Percentiles rank a stretch among this genome's conserved stretches.
These are phyloP conservation scores for Ceratosolen solmsi DNA, from an alignment of 1,140 invertebrate genomes.

Conservation along the genomic window DNA sequence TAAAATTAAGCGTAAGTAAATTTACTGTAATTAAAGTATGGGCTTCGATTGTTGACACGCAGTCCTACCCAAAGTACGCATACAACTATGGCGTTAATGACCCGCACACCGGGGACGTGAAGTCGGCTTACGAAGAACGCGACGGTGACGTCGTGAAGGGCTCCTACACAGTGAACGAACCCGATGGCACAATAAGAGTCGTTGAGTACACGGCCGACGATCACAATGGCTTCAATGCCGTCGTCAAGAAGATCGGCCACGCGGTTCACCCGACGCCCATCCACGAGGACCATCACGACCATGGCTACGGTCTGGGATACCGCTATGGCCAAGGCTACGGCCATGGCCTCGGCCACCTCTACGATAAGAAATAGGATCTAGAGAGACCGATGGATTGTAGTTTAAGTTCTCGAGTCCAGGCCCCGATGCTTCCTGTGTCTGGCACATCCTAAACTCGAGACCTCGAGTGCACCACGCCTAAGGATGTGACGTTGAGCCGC, in stretches of 20 bases:
- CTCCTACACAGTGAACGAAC: slow-evolving; percentile 70
- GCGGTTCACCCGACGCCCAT: slow-evolving; percentile 64
- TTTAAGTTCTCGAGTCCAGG: not conserved
- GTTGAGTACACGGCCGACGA: slow-evolving; percentile 72
- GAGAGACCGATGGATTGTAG: not conserved
- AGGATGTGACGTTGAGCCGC: not conserved
- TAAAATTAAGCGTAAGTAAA: no score
- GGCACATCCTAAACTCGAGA: no score
- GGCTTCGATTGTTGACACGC: not conserved
- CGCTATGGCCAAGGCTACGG: slow-evolving; percentile 25
- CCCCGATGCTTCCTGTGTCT: no score
- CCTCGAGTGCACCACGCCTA: not conserved
- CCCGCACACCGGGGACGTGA: slow-evolving; percentile 70
- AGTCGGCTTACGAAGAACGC: slow-evolving; percentile 69
- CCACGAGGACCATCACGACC: slow-evolving; percentile 54
- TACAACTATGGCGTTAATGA: slow-evolving; percentile 71
- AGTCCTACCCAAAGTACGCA: slow-evolving; percentile 69
- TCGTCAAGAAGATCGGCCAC: slow-evolving; percentile 69
- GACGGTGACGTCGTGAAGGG: slow-evolving; percentile 72
- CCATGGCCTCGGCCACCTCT: slow-evolving; percentile 34
- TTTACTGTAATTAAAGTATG: no score
- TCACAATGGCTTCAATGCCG: slow-evolving; percentile 71
- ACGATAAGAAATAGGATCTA: slow-evolving; percentile 34
- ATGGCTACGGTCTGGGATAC: slow-evolving; percentile 42
- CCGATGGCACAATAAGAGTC: slow-evolving; percentile 70